Base-by-base conservation (phyloP, 2,888 invertebrate genomes). In the Oscheius sp. region DNA sequence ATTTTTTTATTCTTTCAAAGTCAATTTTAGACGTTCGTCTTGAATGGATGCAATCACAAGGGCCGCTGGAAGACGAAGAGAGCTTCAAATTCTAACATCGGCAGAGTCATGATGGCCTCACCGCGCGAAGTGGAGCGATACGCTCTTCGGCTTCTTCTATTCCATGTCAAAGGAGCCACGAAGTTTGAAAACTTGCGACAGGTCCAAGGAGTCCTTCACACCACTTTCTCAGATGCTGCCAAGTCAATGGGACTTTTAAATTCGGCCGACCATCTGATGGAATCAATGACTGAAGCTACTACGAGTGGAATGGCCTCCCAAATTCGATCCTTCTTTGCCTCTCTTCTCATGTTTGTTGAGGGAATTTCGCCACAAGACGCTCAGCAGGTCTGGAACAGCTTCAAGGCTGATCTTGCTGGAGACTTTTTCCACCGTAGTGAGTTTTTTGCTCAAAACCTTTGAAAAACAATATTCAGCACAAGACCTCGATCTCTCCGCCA, bases 111-210 rank as follows among this genome's bases (percentile, higher is more conserved):
- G 29, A 10, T 53, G 9, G 35, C 53, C 13, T 2, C 29, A 2
- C 68, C 53, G 1, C 7, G 29, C 2, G 37, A 68, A 11, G 10
- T 2, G 9, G 68, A 68, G 35, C 10, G 32, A 7, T 68, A n/a
- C 13, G 51, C 21, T 13, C 35, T 68, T 2, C 29, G 68, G 2
- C 35, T 53, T 2, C 21, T 68, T 29, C 42, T 68, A 2, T 32
- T 71, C 13, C 42, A 59, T 10, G 2, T 4, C 37, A 48, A 10
- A 29, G 50, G 65, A n/a, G 21, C 11, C 7, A n/a, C 21, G 2
- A 10, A 60, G 21, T 71, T 21, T n/a, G 71, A 71, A 59, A 59
- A 71, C 33, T 42, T 71, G 2, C 62, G 42, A 35, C 59, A 58
- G 7, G 2, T 47, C 10, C 2, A 59, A 21, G 48, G 48, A 1